These are phyloP conservation scores for Scomber scombrus DNA, from an alignment of 2,113 vertebrate species.

Conservation along the genomic window DNA sequence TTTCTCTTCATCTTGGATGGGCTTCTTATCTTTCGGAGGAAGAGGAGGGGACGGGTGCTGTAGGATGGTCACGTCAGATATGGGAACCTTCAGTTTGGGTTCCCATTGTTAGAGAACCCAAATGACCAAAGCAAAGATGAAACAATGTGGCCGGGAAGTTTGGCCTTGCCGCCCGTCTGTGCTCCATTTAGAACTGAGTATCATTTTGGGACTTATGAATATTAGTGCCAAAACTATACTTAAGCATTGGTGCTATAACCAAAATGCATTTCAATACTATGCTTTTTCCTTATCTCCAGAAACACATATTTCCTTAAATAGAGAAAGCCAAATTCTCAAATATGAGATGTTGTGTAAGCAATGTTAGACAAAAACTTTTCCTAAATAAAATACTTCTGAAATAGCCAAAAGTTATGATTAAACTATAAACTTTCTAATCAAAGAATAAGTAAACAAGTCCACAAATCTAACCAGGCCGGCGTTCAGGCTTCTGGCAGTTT, in stretches of 20 bases:
- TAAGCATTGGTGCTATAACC: too few relatives aligned
- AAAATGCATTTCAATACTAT: too few relatives aligned
- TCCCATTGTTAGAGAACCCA: slow-evolving; percentile 27
- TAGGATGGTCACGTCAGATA: slow-evolving; percentile 51
- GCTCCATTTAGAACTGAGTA: neutral
- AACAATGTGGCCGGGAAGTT: neutral
- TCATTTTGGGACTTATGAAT: neutral
- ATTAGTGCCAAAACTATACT: too few relatives aligned
- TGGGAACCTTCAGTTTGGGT: slow-evolving; percentile 27
- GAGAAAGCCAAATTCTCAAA: too few relatives aligned
- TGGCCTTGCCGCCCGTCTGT: neutral
- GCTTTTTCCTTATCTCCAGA: too few relatives aligned
- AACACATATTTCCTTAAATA: too few relatives aligned
- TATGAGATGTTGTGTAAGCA: too few relatives aligned
- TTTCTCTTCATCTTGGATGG: slow-evolving; percentile 32
- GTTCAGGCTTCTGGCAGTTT: neutral
- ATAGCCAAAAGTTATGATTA: neutral
- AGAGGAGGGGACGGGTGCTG: slow-evolving; percentile 33
- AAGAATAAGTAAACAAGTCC: neutral
- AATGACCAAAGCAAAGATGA: slow-evolving; percentile 11
- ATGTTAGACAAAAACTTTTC: too few relatives aligned
- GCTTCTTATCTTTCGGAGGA: slow-evolving; percentile 62
- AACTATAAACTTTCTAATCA: neutral
- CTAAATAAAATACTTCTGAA: neutral
- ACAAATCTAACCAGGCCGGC: neutral